Evolutionary conservation across 2,113 vertebrate genomes (phyloP), one percentile per base, ranked within the genome.

Genomic region (Thomomys bottae): DNA sequence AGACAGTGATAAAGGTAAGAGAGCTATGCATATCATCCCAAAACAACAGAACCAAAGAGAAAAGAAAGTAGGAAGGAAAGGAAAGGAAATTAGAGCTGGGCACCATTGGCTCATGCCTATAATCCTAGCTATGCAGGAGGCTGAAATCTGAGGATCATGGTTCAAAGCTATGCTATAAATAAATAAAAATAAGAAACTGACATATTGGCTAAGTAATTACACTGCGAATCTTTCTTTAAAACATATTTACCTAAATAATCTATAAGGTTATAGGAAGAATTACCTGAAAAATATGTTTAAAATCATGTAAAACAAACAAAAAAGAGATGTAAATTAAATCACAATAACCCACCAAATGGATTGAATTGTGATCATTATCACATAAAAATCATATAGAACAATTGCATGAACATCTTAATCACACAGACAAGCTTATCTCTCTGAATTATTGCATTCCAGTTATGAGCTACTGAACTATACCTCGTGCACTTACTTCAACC

Each of bases 1-100:
- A 95, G 38, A 21, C 79, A 83, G 92, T 71, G 34, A 71, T 18
- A 23, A 92, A 72, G 11, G 81, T 84, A 38, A 78, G 32, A 82
- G 94, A 88, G 15, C 18, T 0, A 0, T 76, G 10, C 20, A 18
- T 90, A 85, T 85, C 64, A 59, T 34, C 82, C 83, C 78, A 89
- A 67, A 12, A 21, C 38, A 88, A 26, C 6, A 80, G 32, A 28
- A 91, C 12, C 32, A 86, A 91, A 85, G 1, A 76, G 36, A 34
- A 71, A 5, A 70, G 49, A 15, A 54, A 54, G 15, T 4, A 17
- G 14, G 15, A 15, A 54, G 14, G 49, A 15, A 54, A 54, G 49
- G 49, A 17, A 54, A 15, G 49, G 49, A 54, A 15, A 15, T 45
- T 11, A 54, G 11, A 54, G 14, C 49, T 54, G 14, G 10, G 49